phyloP scores from a whole-genome alignment of 2,797 vertebrate species.

The Erethizon dorsatum region DNA sequence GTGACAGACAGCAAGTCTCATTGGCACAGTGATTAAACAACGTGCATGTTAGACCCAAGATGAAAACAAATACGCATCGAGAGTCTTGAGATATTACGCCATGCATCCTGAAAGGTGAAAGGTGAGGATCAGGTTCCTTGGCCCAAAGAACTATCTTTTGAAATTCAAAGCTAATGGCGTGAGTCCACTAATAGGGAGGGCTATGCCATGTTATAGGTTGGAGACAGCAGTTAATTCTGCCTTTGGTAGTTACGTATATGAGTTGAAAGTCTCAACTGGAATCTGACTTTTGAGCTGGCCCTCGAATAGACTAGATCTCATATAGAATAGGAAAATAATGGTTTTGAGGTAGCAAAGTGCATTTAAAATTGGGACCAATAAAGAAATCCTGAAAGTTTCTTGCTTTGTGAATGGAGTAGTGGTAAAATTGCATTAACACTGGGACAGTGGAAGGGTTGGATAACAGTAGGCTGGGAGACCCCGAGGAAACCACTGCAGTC shows the following conservation, averaged over 20 bases:
- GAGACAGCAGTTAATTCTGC: background rate
- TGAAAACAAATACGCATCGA: background rate
- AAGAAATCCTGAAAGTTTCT: conserved; percentile 21
- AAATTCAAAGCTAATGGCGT: background rate
- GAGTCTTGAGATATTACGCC: background rate
- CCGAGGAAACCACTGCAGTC: background rate
- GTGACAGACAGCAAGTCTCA: background rate
- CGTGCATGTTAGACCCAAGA: background rate
- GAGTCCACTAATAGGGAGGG: background rate
- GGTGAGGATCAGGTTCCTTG: background rate
- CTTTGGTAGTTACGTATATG: background rate
- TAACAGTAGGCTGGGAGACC: background rate
- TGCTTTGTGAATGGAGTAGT: background rate
- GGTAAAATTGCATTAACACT: background rate
- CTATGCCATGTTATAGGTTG: background rate
- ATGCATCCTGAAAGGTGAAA: background rate
- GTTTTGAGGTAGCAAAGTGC: background rate
- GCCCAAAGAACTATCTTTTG: background rate
- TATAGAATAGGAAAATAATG: conserved; percentile 35
- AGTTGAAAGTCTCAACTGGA: background rate
- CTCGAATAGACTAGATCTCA: background rate
- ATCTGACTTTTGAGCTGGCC: conserved; percentile 12
- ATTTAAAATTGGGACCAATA: background rate
- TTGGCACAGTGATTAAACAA: background rate
- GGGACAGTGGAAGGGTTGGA: background rate